These are phyloP conservation scores for Brachionus rotundiformis DNA, from an alignment of 1,140 invertebrate species.

Conservation along the genomic window DNA sequence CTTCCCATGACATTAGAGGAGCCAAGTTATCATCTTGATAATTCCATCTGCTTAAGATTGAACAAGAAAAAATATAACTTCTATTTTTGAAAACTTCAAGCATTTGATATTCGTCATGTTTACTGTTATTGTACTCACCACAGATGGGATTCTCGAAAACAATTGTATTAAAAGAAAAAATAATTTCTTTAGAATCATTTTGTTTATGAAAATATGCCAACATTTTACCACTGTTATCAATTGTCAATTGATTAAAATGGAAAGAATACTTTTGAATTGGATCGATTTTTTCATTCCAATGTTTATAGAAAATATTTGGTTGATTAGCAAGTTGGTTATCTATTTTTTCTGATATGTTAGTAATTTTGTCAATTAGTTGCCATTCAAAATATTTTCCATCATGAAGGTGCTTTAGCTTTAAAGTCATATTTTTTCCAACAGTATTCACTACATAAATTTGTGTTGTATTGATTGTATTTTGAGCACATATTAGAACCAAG, in stretches of 20 bases:
- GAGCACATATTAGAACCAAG: background rate
- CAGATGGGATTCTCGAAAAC: background rate
- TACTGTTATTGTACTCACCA: background rate
- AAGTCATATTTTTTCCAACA: background rate
- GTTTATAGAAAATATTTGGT: background rate
- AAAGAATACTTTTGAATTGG: background rate
- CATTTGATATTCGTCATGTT: background rate
- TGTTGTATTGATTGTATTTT: background rate
- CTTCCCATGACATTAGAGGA: background rate
- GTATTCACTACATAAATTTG: background rate
- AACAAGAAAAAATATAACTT: conserved; percentile 23
- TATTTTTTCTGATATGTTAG: background rate
- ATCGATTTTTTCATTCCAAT: background rate
- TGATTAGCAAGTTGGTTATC: background rate
- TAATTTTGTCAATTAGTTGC: background rate
- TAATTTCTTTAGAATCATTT: background rate
- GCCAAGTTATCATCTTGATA: background rate
- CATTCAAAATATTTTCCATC: background rate
- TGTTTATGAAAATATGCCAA: background rate
- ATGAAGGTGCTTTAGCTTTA: background rate
- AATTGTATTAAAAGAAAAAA: background rate
- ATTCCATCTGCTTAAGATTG: background rate
- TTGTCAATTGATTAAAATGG: background rate
- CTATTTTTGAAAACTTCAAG: background rate
- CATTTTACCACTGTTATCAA: background rate